Evolutionary conservation across 2,888 invertebrate genomes (phyloP), one percentile per base, ranked within the genome.

Genomic region (Phengaris arion): DNA sequence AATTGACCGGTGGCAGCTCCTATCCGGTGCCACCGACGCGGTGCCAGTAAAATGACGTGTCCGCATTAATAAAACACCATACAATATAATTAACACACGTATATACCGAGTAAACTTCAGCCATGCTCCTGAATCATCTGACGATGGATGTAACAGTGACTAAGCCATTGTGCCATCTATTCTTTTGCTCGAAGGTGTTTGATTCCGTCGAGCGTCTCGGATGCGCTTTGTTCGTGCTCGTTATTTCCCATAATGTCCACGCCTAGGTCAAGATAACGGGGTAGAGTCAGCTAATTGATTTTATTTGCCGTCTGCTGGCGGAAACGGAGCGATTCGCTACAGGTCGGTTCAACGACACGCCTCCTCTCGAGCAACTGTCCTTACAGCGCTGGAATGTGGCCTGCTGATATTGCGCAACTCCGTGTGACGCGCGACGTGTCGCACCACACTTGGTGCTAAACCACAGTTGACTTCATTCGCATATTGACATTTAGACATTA

Each of bases 11-110:
- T 86, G 85, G 89, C 87, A 85, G 83, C 82, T 90, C 87, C 90
- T 92, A 92, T 93, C 93, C 93, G 93, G 93, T 92, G 88, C 87
- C 82, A 87, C 86, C 85, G 90, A 91, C 92, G 82, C 80, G 82
- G 81, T 83, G 84, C 83, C 84, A 90, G 91, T 91, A 87, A 90
- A 89, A 89, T 91, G 93, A 92, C 92, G 93, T 91, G 91, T 86
- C 87, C 86, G 87, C 89, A 90, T 91, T 89, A 88, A 91, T 89
- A 91, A 90, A 92, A 90, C 87, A 89, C 87, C 86, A 85, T 89
- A 86, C 88, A 87, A 86, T 86, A 85, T 84, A 90, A 90, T 89
- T 88, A 88, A 87, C 87, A 89, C 89, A 88, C 91, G 90, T 89
- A 88, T 83, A 82, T 22, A 52, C n/a, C 5, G 45, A 83, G 86